Evolutionary conservation across 2,113 vertebrate species (phyloP).

Genomic region (Cebidichthys violaceus): DNA sequence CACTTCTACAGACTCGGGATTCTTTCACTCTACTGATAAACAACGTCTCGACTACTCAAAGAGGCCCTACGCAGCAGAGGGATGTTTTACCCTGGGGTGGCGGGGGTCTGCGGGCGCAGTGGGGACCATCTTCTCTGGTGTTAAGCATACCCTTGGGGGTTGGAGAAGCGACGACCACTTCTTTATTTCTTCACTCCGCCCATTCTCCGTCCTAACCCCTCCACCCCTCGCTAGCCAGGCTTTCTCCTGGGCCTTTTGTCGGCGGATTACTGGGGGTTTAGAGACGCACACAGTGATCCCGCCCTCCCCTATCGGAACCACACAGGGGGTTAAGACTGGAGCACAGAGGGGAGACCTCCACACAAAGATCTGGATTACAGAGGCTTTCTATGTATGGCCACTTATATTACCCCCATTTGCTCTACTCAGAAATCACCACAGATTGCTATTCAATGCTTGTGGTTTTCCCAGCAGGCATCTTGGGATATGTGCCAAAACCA

Average conservation of each 20-base stretch:
- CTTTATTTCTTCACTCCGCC: conserved; percentile 66
- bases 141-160: conserved; percentile 69
- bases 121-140: conserved; percentile 60
- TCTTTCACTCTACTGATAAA: conserved; percentile 43
- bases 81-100: conserved; percentile 7
- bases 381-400: conserved; percentile 65
- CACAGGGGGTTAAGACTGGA: conserved; percentile 73
- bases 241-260: conserved; percentile 73
- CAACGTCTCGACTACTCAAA: conserved; percentile 32
- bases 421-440: conserved; percentile 59
- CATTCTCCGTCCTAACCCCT: conserved; percentile 59
- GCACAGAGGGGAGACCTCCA: conserved; percentile 62
- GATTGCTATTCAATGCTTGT: conserved; percentile 46
- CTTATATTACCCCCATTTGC: conserved; percentile 62
- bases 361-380: conserved; percentile 74
- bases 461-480: conserved; percentile 71
- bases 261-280: conserved; percentile 78
- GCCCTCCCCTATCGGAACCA: conserved; percentile 71
- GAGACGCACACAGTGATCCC: conserved; percentile 65
- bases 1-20: conserved; percentile 4
- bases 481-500: conserved; percentile 43
- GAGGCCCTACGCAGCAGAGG: conserved; percentile 2
- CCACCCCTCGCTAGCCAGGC: conserved; percentile 38
- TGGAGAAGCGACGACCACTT: conserved; percentile 52
- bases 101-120: conserved; percentile 12